Evolutionary conservation across 2,888 invertebrate species (phyloP).

Genomic region (Epistrophe grossulariae): DNA sequence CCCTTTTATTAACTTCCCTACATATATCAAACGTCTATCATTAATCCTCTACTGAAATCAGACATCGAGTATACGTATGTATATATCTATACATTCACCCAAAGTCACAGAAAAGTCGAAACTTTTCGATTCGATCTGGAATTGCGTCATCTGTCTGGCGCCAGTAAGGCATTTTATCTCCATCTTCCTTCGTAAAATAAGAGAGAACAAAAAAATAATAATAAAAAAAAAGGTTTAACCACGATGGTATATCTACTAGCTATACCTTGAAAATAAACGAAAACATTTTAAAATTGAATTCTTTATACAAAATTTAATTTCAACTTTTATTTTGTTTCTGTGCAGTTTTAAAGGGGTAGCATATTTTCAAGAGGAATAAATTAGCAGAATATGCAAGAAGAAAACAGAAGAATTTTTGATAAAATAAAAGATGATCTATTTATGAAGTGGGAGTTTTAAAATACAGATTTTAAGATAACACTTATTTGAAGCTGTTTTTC

Average conservation of each 20-base stretch:
- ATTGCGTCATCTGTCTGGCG: constrained; percentile 69
- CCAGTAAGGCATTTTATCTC: constrained; percentile 70
- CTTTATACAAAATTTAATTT: background rate
- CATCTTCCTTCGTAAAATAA: constrained; percentile 39
- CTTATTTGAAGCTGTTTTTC: no score
- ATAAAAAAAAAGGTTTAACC: background rate
- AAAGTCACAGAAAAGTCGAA: constrained; percentile 24
- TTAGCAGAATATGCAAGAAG: background rate
- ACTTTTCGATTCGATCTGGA: constrained; percentile 71
- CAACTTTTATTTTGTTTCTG: background rate
- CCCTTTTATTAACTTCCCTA: no score
- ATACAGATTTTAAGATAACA: no score
- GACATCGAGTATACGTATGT: background rate
- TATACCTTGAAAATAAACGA: background rate
- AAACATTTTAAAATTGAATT: constrained; percentile 5
- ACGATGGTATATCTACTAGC: background rate
- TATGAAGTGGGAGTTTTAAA: background rate
- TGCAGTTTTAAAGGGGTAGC: background rate
- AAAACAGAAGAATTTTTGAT: background rate
- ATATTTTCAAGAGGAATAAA: background rate
- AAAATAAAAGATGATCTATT: background rate
- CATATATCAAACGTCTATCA: no score
- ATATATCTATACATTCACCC: background rate
- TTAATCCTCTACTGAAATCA: background rate
- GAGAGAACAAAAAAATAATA: constrained; percentile 19